Evolutionary conservation across 92 coral and sea anemone species (phyloP).

Genomic region (Epizoanthus rinbou): DNA sequence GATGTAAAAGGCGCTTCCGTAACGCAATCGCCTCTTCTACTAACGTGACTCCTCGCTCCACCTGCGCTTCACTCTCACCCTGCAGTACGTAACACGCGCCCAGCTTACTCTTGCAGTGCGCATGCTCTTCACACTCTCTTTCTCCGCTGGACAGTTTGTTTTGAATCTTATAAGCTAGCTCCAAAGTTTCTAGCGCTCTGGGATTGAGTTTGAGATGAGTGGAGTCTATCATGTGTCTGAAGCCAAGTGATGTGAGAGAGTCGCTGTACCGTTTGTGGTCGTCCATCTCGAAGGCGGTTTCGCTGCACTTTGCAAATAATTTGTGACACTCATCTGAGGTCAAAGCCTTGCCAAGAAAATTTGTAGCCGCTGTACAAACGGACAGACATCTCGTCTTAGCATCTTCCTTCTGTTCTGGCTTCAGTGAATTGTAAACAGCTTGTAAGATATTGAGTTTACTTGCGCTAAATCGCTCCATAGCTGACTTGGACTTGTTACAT

Average conservation of each 20-base stretch:
- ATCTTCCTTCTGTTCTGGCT: slow-evolving; percentile 2
- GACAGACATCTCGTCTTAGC: slow-evolving; percentile 42
- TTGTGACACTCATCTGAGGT: slow-evolving; percentile 39
- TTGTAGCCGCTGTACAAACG: slow-evolving; percentile 43
- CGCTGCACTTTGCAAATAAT: slow-evolving; percentile 28
- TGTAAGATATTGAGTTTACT: slow-evolving; percentile 41
- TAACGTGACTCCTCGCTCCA: slow-evolving; percentile 23
- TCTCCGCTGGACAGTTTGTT: neutral
- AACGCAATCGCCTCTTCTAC: slow-evolving; percentile 41
- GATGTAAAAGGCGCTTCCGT: slow-evolving; percentile 20
- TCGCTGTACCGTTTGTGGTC: slow-evolving; percentile 32
- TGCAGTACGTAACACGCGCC: slow-evolving; percentile 44
- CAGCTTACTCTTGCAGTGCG: slow-evolving; percentile 60
- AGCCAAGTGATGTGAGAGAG: slow-evolving; percentile 51
- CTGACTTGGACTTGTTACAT: slow-evolving; percentile 26
- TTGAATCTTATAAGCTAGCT: slow-evolving; percentile 37
- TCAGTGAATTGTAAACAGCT: slow-evolving; percentile 39
- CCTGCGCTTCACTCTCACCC: slow-evolving; percentile 5
- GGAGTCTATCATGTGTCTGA: slow-evolving; percentile 45
- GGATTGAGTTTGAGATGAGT: slow-evolving; percentile 39
- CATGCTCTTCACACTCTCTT: slow-evolving; percentile 36
- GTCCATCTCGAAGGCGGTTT: slow-evolving; percentile 12
- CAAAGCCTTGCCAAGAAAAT: slow-evolving; percentile 51
- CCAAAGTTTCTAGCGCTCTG: slow-evolving; percentile 41
- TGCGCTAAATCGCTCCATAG: slow-evolving; percentile 28